These are phyloP conservation scores for Pangasius macronema DNA, from an alignment of 2,797 vertebrate species.

Conservation along the genomic window DNA sequence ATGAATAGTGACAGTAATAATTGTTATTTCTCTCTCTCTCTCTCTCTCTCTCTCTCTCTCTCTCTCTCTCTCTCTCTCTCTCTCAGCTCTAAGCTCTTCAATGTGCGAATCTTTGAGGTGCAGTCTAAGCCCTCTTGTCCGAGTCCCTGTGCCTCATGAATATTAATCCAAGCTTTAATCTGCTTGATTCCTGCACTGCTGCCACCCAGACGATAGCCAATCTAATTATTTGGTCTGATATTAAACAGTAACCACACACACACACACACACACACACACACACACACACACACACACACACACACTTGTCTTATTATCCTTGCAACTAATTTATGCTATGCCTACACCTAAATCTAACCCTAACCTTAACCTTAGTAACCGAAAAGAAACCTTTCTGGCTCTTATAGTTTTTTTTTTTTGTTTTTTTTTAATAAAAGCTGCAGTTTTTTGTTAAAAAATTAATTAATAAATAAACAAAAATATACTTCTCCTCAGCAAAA, in stretches of 20 bases:
- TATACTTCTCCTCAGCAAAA: neutral
- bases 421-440: neutral
- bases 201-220: constrained; percentile 90
- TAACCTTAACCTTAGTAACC: neutral
- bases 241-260: constrained; percentile 72
- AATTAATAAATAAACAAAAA: no score
- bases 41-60: constrained; percentile 9
- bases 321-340: neutral
- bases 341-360: neutral
- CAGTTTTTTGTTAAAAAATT: neutral
- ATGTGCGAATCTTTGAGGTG: constrained; percentile 69
- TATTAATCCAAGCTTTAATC: constrained; percentile 97
- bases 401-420: neutral
- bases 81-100: constrained; percentile 55
- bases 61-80: constrained; percentile 8
- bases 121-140: constrained; percentile 70
- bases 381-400: neutral
- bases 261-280: constrained; percentile 10
- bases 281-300: constrained; percentile 44
- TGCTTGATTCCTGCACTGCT: constrained; percentile 92
- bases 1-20: neutral
- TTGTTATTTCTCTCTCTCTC: neutral
- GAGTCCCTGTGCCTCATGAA: constrained; percentile 83
- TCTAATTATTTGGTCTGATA: constrained; percentile 99
- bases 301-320: constrained; percentile 42